Evolutionary conservation across 2,888 invertebrate genomes (phyloP).

Genomic region (Drosophila anomalata): DNA sequence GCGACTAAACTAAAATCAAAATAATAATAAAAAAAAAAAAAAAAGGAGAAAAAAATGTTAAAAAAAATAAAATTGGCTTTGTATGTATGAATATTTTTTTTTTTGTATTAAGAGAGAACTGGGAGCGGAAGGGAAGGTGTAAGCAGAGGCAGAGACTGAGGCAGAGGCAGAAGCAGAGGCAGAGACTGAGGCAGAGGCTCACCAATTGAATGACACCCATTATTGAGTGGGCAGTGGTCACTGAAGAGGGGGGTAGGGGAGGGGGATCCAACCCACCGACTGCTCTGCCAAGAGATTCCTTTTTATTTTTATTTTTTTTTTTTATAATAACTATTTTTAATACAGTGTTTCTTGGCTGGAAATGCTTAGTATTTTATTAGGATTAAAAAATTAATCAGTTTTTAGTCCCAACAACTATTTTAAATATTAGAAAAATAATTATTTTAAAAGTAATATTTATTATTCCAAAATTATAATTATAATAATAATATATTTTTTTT

Average conservation of each 20-base stretch:
- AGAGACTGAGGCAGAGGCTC: conserved; percentile 39
- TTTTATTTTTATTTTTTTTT: conserved; percentile 5
- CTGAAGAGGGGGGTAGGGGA: background rate
- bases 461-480: background rate
- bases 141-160: conserved; percentile 29
- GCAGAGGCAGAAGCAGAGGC: conserved; percentile 37
- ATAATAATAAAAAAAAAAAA: conserved; percentile 31
- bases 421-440: too few relatives aligned
- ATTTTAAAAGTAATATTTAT: too few relatives aligned
- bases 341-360: conserved; percentile 1
- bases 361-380: too few relatives aligned
- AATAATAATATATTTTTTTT: background rate
- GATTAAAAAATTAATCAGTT: too few relatives aligned
- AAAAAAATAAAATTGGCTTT: conserved; percentile 64
- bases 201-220: conserved; percentile 76
- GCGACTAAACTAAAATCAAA: conserved; percentile 67
- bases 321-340: conserved; percentile 4
- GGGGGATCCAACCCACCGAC: conserved; percentile 41
- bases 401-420: too few relatives aligned
- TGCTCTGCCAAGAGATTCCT: conserved; percentile 16
- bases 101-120: conserved; percentile 58
- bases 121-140: conserved; percentile 21
- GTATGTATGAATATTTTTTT: conserved; percentile 64
- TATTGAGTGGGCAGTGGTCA: conserved; percentile 65
- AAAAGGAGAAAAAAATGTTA: conserved; percentile 36